Base-by-base conservation (phyloP, 92 coral and sea anemone genomes). In the Umimayanthus kanabou region DNA sequence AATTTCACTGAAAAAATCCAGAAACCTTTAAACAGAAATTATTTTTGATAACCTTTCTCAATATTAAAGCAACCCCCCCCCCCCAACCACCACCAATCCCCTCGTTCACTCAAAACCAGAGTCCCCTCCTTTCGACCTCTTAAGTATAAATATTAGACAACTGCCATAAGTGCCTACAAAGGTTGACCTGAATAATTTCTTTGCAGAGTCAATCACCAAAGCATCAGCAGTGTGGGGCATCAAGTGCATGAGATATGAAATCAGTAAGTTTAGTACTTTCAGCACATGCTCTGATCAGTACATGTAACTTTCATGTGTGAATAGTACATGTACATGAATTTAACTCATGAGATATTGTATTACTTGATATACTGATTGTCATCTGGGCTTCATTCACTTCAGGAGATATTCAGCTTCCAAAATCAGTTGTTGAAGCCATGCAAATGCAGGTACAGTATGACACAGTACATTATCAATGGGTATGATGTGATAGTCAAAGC, bases 161-260 rank as follows among this genome's bases (percentile, higher is more conserved):
- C 13, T 53, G 58, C 58, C 58, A 53, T 53, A 1, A 47, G 58
- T 53, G 53, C 8, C 6, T 57, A 16, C 26, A 16, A 13, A 49
- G 20, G 16, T 28, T 5, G 7, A 26, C 10, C 28, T 11, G 30
- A 45, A 28, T 29, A 18, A 61, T 76, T 15, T 49, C 66, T 43
- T 69, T 85, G 67, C 83, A 97, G 99, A 93, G 88, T 98, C 99
- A 11, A 97, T 97, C 26, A 97, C 93, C 71, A 93, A 93, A 76
- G 99, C 99, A 6, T 98, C 99, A 9, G 94, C 92, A 77, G 99
- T 94, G 16, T 97, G 99, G 99, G 99, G 99, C 15, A 97, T 97
- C n/a, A 92, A 90, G 80, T 97, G 99, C 74, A 82, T 95, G 79
- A 93, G 99, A 88, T 97, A 97, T 90, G 99, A 97, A 94, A 97